Percentiles rank a stretch among this genome's conserved stretches.
Evolutionary conservation across 2,888 invertebrate species (phyloP).

Genomic region (Spisula solida): DNA sequence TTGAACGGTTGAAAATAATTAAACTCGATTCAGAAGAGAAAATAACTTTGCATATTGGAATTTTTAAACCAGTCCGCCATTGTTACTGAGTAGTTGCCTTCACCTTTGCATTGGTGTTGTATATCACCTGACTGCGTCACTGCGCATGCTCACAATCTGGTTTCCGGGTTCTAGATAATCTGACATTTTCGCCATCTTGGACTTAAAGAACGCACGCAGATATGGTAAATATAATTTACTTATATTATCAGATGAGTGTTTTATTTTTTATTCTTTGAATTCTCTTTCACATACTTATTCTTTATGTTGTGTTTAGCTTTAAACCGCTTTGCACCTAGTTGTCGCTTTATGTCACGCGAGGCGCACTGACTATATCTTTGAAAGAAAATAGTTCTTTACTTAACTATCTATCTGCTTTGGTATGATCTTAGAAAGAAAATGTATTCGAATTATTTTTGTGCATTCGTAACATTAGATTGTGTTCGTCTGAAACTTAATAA

Average conservation of each 20-base stretch:
- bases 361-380: conserved; percentile 32
- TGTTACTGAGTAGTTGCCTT: conserved; percentile 15
- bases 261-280: conserved; percentile 27
- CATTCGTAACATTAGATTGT: neutral
- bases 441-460: neutral
- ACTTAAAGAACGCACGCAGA: conserved; percentile 48
- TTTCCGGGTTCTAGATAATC: conserved; percentile 51
- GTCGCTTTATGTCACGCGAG: conserved; percentile 33
- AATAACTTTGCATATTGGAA: conserved; percentile 12
- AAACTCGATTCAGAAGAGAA: neutral
- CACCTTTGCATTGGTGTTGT: conserved; percentile 45
- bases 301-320: conserved; percentile 47
- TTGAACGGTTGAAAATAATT: conserved; percentile 18
- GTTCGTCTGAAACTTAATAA: neutral
- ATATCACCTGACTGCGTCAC: conserved; percentile 33
- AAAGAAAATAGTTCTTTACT: conserved; percentile 17
- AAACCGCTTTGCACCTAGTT: conserved; percentile 37
- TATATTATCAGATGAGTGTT: conserved; percentile 22
- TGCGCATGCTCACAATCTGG: conserved; percentile 50
- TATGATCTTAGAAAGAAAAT: neutral
- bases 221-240: conserved; percentile 58
- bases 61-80: conserved; percentile 24
- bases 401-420: neutral
- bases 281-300: conserved; percentile 30
- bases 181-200: conserved; percentile 59